A percentile compares a stretch with the other conserved stretches of the same genome.
Conservation (phyloP, 2,888 invertebrate genomes). For the Xylophagus ater region DNA sequence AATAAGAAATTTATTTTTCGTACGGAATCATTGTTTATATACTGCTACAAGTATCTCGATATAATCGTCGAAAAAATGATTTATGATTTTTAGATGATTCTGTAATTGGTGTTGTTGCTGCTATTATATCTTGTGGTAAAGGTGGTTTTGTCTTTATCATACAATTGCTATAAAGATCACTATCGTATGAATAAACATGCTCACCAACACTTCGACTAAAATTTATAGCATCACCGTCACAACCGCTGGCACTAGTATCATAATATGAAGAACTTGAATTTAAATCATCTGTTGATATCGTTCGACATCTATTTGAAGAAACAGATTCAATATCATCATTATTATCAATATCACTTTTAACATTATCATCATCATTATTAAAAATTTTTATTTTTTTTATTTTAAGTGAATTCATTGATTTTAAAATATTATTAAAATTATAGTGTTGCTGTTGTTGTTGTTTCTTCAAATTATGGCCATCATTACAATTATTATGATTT, state of each 20-base stretch:
- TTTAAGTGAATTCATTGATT: slow-evolving; percentile 8
- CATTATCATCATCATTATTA: slow-evolving; percentile 2
- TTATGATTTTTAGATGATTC: not conserved
- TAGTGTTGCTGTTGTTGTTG: too few relatives aligned
- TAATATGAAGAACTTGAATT: slow-evolving; percentile 12
- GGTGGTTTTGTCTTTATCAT: slow-evolving; percentile 16
- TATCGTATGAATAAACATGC: too few relatives aligned
- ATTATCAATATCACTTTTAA: not conserved
- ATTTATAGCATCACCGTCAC: too few relatives aligned
- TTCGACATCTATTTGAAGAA: too few relatives aligned
- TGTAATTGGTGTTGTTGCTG: not conserved
- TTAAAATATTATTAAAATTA: too few relatives aligned
- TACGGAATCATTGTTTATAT: too few relatives aligned
- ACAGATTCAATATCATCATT: not conserved
- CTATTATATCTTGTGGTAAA: slow-evolving; percentile 3
- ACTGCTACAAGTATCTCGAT: slow-evolving; percentile 13
- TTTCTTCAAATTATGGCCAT: not conserved
- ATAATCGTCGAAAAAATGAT: slow-evolving; percentile 12
- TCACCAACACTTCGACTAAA: too few relatives aligned
- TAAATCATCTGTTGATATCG: slow-evolving; percentile 14
- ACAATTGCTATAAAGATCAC: slow-evolving; percentile 7
- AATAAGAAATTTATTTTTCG: too few relatives aligned
- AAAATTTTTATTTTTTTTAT: slow-evolving; percentile 3
- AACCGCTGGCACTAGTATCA: too few relatives aligned
- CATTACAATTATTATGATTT: not conserved